Conservation (phyloP, 2,888 invertebrate genomes). For the Lasius fuliginosus region DNA sequence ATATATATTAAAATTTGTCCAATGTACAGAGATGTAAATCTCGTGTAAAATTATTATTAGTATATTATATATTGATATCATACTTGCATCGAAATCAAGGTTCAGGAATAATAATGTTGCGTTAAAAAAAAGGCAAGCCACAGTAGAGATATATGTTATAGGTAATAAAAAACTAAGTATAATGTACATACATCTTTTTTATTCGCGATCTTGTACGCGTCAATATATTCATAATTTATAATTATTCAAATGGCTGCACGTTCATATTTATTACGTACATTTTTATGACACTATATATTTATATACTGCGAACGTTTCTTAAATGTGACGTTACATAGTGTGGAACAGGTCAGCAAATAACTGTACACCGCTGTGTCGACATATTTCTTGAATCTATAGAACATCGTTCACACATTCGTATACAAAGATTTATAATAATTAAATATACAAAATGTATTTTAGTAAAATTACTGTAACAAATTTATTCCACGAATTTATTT, state of each 20-base stretch:
- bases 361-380: not conserved
- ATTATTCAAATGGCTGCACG: not conserved
- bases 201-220: not conserved
- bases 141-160: not conserved
- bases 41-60: not conserved
- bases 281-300: not conserved
- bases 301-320: not conserved
- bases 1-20: not conserved
- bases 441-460: not conserved
- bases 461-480: not conserved
- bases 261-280: no score
- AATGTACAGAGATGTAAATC: not conserved
- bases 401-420: not conserved
- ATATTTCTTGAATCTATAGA: not conserved
- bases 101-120: not conserved
- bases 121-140: not conserved
- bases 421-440: not conserved
- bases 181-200: not conserved
- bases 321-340: not conserved
- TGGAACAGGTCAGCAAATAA: constrained; percentile 6
- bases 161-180: not conserved
- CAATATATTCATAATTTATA: not conserved
- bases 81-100: not conserved
- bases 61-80: not conserved
- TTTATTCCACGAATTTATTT: not conserved